Percentiles rank a stretch among this genome's conserved stretches.
Evolutionary conservation across 2,797 vertebrate species (phyloP).

Genomic region (Gadopsis marmoratus): DNA sequence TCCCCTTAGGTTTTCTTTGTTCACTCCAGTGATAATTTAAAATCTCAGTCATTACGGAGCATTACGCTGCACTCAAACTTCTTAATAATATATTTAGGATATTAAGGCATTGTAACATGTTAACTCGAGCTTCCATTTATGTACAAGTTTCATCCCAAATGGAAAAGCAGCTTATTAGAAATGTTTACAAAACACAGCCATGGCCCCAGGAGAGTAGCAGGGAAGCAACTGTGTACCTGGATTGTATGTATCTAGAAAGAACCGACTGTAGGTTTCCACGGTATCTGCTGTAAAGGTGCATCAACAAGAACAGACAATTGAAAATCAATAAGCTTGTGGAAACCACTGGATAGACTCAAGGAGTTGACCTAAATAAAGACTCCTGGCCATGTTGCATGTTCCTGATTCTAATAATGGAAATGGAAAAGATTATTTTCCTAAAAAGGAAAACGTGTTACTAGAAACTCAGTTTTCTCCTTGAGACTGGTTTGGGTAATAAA

Average conservation of each 20-base stretch:
- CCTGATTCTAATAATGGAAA: constrained; percentile 32
- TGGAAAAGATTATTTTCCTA: constrained; percentile 1
- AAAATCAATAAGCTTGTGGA: constrained; percentile 20
- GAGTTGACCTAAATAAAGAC: constrained; percentile 47
- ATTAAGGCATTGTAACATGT: neutral
- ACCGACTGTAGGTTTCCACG: neutral
- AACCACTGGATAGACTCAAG: constrained; percentile 5
- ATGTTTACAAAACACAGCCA: constrained; percentile 2
- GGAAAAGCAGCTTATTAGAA: constrained; percentile 1
- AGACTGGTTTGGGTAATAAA: neutral
- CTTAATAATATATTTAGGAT: neutral
- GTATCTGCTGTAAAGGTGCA: neutral
- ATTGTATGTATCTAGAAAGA: constrained; percentile 17
- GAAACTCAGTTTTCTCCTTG: neutral
- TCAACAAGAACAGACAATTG: constrained; percentile 3
- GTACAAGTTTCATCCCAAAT: constrained; percentile 1
- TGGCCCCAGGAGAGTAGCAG: neutral
- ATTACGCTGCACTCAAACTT: neutral
- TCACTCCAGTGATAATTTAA: neutral
- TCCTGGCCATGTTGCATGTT: constrained; percentile 39
- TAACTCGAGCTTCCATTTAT: neutral
- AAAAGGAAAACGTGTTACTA: constrained; percentile 12
- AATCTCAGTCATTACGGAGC: neutral
- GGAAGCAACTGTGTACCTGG: neutral
- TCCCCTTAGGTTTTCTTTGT: neutral